A percentile compares a stretch with the other conserved stretches of the same genome.
Evolutionary conservation across 2,113 vertebrate genomes (phyloP).

Genomic region (Dipodomys spectabilis): DNA sequence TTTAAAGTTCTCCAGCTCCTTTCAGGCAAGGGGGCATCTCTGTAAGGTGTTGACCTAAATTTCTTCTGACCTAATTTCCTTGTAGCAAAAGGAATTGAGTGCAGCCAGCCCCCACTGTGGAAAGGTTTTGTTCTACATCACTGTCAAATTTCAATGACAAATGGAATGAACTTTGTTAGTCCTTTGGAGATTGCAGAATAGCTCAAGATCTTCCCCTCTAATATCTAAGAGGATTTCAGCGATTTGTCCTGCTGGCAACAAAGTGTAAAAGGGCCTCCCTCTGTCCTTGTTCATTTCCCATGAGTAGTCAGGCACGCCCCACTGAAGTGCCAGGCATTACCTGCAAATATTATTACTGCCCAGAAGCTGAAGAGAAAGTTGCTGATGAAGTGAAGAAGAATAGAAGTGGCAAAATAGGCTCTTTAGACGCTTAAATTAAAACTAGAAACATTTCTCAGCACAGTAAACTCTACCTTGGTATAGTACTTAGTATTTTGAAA

Average conservation of each 20-base stretch:
- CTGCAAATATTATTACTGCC: not conserved
- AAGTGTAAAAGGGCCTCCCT: constrained; percentile 15
- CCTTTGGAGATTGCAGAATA: constrained; percentile 76
- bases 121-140: constrained; percentile 83
- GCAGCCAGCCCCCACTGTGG: constrained; percentile 77
- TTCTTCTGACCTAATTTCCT: constrained; percentile 84
- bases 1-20: constrained; percentile 64
- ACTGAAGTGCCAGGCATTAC: not conserved
- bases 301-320: not conserved
- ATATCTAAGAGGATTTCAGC: constrained; percentile 70
- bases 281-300: not conserved
- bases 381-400: not conserved
- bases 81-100: constrained; percentile 79
- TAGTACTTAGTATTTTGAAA: constrained; percentile 41
- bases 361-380: not conserved
- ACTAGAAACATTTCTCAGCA: not conserved
- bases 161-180: constrained; percentile 81
- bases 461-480: not conserved
- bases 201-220: constrained; percentile 72
- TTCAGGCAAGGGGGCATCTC: constrained; percentile 77
- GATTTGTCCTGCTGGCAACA: constrained; percentile 60
- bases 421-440: not conserved
- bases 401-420: not conserved
- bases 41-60: constrained; percentile 84
- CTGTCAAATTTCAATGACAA: constrained; percentile 83